A percentile compares a stretch with the other conserved stretches of the same genome.
Conservation (phyloP, 2,888 invertebrate genomes). For the Aplocera efformata region DNA sequence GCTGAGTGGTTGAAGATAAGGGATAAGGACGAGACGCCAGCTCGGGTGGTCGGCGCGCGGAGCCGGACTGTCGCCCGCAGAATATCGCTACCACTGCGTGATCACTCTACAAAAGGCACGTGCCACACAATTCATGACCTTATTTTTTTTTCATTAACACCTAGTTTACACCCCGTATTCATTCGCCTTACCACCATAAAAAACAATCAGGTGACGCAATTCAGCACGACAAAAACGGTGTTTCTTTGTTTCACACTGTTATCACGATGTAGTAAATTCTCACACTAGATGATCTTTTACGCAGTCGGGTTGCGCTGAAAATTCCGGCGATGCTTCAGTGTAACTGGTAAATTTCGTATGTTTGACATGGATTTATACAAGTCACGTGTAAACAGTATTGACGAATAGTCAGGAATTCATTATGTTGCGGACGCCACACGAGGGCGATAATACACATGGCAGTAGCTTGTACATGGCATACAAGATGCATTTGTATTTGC, state of each 20-base stretch:
- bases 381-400: constrained; percentile 53
- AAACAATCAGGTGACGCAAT: constrained; percentile 32
- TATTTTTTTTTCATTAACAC: constrained; percentile 49
- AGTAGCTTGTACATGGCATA: no score
- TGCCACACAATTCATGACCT: constrained; percentile 44
- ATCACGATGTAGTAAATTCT: constrained; percentile 41
- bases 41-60: constrained; percentile 37
- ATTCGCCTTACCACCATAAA: constrained; percentile 25
- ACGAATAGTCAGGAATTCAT: no score
- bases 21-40: constrained; percentile 54
- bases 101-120: constrained; percentile 51
- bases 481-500: no score
- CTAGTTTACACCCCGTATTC: constrained; percentile 34
- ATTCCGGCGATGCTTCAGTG: constrained; percentile 29
- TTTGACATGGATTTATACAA: constrained; percentile 46
- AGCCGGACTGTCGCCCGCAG: constrained; percentile 42
- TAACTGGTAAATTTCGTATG: constrained; percentile 43
- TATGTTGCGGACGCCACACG: no score
- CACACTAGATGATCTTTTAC: constrained; percentile 36
- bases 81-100: constrained; percentile 48
- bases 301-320: constrained; percentile 34
- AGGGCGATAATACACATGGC: no score
- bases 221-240: constrained; percentile 31
- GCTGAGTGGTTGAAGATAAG: constrained; percentile 51
- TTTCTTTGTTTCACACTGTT: constrained; percentile 48